Evolutionary conservation across 35 echinoderm and acorn worm genomes (phyloP), one percentile per base, ranked within the genome.

Genomic region (Ophiothrix spiculata): DNA sequence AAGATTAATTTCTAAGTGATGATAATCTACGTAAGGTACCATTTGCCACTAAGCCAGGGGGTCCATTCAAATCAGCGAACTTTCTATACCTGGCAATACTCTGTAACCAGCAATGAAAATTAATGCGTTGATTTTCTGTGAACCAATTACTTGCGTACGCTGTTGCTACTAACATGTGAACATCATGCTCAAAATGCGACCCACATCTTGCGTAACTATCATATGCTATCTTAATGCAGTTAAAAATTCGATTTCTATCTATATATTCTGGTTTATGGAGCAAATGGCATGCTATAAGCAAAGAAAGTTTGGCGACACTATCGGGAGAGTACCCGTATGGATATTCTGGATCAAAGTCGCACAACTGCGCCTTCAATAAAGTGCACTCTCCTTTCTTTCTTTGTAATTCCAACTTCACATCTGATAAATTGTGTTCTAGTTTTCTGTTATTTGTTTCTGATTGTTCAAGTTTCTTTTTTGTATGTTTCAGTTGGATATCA

Each of bases 121-220:
- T 87, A 19, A 99, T 90, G 31, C 92, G 74, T 36, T 99, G 96
- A 38, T 99, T 86, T 8, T 93, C 96, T 1, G 89, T 86, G 77
- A 99, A 99, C 96, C 96, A 99, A 78, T 99, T 93, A 79, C 96
- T 94, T 8, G 96, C 96, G 36, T 99, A 99, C 12, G 96, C 91
- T 6, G 95, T 98, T 4, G 95, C 91, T 25, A 98, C 74, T 37
- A 98, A 78, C 95, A 98, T 98, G 41, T 98, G 95, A 31, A 98
- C 92, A 76, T 98, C 95, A 41, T 98, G 92, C 39, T 98, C 95
- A 83, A 87, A 98, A 31, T 85, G 77, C 1, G 80, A 83, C 6
- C 95, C 95, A 33, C 95, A 98, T 28, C 95, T 42, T 1, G 95
- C 95, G 79, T 76, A 98, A 39, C 78, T 94, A 39, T 98, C 92